These are phyloP conservation scores for Augiades crinisus DNA, from an alignment of 2,888 invertebrate species.

Conservation along the genomic window DNA sequence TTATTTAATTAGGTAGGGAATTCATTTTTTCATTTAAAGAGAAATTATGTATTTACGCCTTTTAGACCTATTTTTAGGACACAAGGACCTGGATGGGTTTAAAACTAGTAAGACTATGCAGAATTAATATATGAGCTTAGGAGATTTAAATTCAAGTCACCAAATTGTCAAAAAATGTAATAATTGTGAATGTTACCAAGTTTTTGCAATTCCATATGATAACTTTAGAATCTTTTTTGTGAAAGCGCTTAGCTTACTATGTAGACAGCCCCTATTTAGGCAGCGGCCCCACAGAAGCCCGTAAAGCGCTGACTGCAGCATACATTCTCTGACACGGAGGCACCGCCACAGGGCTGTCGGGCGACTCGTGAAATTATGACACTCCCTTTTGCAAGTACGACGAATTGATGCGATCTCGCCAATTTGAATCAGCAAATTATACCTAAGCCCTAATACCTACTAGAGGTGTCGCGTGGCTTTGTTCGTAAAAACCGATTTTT, in stretches of 20 bases:
- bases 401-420: conserved; percentile 62
- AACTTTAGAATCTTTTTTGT: not conserved
- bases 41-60: too few relatives aligned
- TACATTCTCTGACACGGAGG: conserved; percentile 43
- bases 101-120: too few relatives aligned
- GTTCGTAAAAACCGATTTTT: too few relatives aligned
- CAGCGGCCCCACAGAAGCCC: conserved; percentile 56
- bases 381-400: conserved; percentile 64
- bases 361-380: conserved; percentile 55
- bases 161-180: too few relatives aligned
- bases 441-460: conserved; percentile 6
- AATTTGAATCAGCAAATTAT: conserved; percentile 53
- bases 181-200: too few relatives aligned
- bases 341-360: conserved; percentile 68
- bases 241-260: not conserved
- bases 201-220: too few relatives aligned
- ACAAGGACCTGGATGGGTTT: too few relatives aligned
- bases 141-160: too few relatives aligned
- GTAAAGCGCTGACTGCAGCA: conserved; percentile 73
- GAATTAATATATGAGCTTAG: too few relatives aligned
- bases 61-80: too few relatives aligned
- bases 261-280: conserved; percentile 14
- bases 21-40: too few relatives aligned
- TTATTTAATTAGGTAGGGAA: too few relatives aligned
- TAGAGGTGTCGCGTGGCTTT: not conserved